A percentile compares a stretch with the other conserved stretches of the same genome.
Evolutionary conservation across 2,888 invertebrate species (phyloP).

Genomic region (Ephialtes manifestator): DNA sequence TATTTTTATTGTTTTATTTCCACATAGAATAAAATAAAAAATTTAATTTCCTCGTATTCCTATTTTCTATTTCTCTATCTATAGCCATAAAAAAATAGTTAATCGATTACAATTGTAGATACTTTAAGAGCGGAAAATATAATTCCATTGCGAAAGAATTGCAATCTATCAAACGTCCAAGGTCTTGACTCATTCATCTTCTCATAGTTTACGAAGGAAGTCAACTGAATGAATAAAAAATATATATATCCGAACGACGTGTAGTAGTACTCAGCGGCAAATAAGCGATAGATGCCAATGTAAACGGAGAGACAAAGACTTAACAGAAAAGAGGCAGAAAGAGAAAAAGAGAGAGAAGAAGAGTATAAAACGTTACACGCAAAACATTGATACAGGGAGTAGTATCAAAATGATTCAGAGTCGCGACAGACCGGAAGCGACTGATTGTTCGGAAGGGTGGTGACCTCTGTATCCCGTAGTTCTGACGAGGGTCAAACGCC

Average conservation of each 20-base stretch:
- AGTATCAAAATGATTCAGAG: conserved; percentile 83
- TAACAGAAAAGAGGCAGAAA: background rate
- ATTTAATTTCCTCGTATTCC: background rate
- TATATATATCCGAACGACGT: conserved; percentile 9
- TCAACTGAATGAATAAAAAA: conserved; percentile 28
- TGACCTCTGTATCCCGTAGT: conserved; percentile 79
- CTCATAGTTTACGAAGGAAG: conserved; percentile 23
- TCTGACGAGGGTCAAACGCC: conserved; percentile 79
- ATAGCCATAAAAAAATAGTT: background rate
- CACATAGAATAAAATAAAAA: background rate
- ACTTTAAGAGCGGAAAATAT: background rate
- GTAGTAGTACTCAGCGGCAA: background rate
- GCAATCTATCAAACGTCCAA: conserved; percentile 25
- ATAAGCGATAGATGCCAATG: conserved; percentile 21
- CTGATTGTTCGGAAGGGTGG: conserved; percentile 84
- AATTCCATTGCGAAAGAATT: background rate
- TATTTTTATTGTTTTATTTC: no score
- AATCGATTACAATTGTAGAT: background rate
- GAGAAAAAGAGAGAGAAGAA: background rate
- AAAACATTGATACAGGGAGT: conserved; percentile 36
- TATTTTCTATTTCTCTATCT: background rate
- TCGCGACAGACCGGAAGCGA: conserved; percentile 82
- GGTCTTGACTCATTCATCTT: conserved; percentile 39
- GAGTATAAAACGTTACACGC: conserved; percentile 17
- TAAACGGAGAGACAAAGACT: background rate